Conservation (phyloP, 2,797 vertebrate genomes). For the Enoplosus armatus region DNA sequence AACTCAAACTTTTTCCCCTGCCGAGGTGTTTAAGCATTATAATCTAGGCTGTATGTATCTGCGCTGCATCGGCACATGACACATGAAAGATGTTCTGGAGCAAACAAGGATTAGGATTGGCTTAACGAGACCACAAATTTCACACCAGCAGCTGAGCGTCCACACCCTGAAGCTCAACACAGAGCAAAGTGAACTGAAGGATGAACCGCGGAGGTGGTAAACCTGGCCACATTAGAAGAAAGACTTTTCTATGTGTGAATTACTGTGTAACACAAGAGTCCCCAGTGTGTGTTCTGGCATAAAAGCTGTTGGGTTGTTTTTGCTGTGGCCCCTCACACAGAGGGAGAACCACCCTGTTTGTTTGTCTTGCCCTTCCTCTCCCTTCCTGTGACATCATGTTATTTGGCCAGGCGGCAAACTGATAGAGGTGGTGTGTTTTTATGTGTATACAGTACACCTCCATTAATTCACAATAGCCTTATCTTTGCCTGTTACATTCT, state of each 20-base stretch:
- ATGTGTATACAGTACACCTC: background rate
- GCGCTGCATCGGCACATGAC: slow-evolving; percentile 10
- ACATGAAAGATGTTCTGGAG: slow-evolving; percentile 36
- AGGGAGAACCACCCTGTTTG: slow-evolving; percentile 54
- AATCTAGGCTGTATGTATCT: background rate
- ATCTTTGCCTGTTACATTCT: background rate
- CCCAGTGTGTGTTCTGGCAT: slow-evolving; percentile 22
- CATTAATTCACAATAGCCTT: slow-evolving; percentile 4
- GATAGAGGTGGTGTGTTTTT: slow-evolving; percentile 16
- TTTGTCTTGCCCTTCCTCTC: slow-evolving; percentile 53
- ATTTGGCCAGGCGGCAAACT: slow-evolving; percentile 6
- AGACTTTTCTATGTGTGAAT: slow-evolving; percentile 6
- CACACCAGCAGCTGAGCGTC: slow-evolving; percentile 34
- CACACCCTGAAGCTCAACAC: slow-evolving; percentile 40
- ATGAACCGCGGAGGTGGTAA: slow-evolving; percentile 15
- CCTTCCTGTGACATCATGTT: slow-evolving; percentile 43
- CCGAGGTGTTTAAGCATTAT: background rate
- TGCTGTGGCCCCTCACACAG: slow-evolving; percentile 47
- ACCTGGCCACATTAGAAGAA: slow-evolving; percentile 25
- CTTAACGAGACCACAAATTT: slow-evolving; percentile 49
- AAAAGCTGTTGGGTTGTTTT: slow-evolving; percentile 39
- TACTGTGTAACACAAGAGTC: background rate
- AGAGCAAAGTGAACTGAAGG: slow-evolving; percentile 18
- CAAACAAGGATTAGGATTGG: slow-evolving; percentile 33
- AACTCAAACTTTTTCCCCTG: background rate